Evolutionary conservation across 2,113 vertebrate genomes (phyloP), one percentile per base, ranked within the genome.

Genomic region (Callospermophilus lateralis): DNA sequence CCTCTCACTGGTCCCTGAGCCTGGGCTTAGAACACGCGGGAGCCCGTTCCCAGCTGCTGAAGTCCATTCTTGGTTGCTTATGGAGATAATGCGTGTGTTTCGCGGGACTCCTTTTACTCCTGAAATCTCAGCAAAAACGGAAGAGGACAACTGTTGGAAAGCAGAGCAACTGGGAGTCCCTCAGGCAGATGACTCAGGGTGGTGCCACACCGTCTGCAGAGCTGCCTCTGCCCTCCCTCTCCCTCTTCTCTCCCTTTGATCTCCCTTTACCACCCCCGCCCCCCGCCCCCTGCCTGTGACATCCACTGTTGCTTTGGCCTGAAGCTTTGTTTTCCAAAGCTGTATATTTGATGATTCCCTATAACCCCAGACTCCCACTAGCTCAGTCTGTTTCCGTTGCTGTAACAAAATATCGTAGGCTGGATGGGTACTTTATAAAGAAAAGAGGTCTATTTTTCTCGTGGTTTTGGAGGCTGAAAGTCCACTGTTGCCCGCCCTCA

Each of bases 141-240:
- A n/a, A 45, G n/a, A 51, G 39, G 61, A 58, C 45, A 73, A 45
- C 68, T 61, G 8, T 48, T 63, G 39, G 5, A n/a, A 84, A 84
- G 53, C 3, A 0, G 42, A 90, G 51, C 3, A 73, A 2, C 42
- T 37, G 20, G 34, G 53, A 37, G 53, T 20, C 53, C 17, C 65
- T 37, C 48, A 65, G 67, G n/a, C 0, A 0, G 68, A 67, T 8
- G 22, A 39, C 9, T 3, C 15, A 6, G 53, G 13, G 24, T 13
- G 34, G 8, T 20, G 15, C 20, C 3, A 30, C 10, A 5, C 15
- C 2, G 3, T 37, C 76, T 22, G 7, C 4, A 0, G 10, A 70
- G n/a, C 78, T 17, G 48, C 63, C 20, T 37, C 19, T 28, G 4
- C 11, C 61, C 4, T 55, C 1, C 0, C 39, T 39, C 16, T 72